These are phyloP conservation scores for Ploceus nigricollis DNA, from an alignment of 2,113 vertebrate species.

Conservation along the genomic window DNA sequence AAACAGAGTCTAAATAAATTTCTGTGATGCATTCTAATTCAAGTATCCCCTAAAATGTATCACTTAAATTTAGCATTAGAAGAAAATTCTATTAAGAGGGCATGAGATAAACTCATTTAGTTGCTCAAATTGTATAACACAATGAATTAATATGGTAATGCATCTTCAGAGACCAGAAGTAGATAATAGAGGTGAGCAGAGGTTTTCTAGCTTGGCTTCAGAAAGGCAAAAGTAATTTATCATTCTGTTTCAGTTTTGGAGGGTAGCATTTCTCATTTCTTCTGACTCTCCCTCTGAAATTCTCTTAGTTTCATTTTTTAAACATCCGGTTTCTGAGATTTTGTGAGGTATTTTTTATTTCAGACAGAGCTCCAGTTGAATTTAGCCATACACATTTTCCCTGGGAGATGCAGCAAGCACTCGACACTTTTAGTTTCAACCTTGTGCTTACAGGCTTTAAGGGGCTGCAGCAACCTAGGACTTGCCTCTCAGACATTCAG, in stretches of 20 bases:
- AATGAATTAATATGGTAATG: conserved; percentile 82
- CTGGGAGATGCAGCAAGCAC: background rate
- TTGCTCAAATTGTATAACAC: conserved; percentile 74
- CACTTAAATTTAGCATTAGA: conserved; percentile 73
- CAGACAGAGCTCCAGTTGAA: background rate
- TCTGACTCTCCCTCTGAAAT: conserved; percentile 31
- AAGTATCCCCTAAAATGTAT: conserved; percentile 64
- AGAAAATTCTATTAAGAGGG: conserved; percentile 77
- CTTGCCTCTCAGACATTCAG: background rate
- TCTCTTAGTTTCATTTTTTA: conserved; percentile 32
- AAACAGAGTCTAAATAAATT: conserved; percentile 77
- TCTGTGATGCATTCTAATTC: conserved; percentile 68
- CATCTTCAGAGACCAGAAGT: conserved; percentile 75
- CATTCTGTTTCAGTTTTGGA: conserved; percentile 70
- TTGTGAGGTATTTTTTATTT: background rate
- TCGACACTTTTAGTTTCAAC: background rate
- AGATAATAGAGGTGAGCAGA: conserved; percentile 82
- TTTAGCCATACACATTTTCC: background rate
- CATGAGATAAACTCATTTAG: conserved; percentile 76
- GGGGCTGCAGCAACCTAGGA: background rate
- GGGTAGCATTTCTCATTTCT: conserved; percentile 72
- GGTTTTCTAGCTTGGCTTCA: conserved; percentile 68
- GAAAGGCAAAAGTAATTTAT: conserved; percentile 78
- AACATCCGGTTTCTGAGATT: background rate
- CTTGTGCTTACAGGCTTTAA: background rate